Conservation (phyloP, 2,888 invertebrate species). For the Stomorhina lunata region DNA sequence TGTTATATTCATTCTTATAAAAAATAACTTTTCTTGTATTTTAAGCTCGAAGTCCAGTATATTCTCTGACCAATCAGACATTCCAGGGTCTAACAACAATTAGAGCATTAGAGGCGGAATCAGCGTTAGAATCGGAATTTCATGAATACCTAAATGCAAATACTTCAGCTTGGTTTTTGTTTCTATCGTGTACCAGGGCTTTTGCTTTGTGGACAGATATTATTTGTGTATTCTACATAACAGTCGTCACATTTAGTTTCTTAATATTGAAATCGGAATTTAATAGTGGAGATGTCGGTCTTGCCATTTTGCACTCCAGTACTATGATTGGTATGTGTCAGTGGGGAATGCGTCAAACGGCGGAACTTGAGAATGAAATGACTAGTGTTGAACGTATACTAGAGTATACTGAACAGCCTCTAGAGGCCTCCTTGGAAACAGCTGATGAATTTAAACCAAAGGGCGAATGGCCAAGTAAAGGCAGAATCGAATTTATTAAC, state of each 20-base stretch:
- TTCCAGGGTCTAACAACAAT: constrained; percentile 89
- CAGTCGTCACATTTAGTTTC: constrained; percentile 91
- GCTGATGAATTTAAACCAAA: constrained; percentile 79
- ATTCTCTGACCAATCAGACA: constrained; percentile 87
- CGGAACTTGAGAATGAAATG: constrained; percentile 90
- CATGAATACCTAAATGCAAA: constrained; percentile 85
- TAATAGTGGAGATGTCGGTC: constrained; percentile 84
- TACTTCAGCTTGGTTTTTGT: constrained; percentile 88
- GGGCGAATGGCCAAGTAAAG: constrained; percentile 85
- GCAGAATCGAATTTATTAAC: constrained; percentile 84
- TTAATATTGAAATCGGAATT: constrained; percentile 82
- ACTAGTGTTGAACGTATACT: constrained; percentile 91
- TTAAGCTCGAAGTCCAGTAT: constrained; percentile 89
- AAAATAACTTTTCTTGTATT: no score
- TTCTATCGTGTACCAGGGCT: constrained; percentile 93
- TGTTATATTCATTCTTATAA: no score
- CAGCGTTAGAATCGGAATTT: constrained; percentile 83
- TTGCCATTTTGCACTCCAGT: constrained; percentile 87
- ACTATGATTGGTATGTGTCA: constrained; percentile 87
- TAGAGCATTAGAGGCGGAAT: constrained; percentile 85
- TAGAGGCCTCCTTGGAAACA: constrained; percentile 82
- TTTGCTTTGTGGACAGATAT: constrained; percentile 96
- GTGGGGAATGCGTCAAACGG: constrained; percentile 93
- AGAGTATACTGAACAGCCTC: constrained; percentile 87
- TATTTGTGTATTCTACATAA: constrained; percentile 92